Conservation (phyloP, 2,113 vertebrate species). For the Mustela lutreola region DNA sequence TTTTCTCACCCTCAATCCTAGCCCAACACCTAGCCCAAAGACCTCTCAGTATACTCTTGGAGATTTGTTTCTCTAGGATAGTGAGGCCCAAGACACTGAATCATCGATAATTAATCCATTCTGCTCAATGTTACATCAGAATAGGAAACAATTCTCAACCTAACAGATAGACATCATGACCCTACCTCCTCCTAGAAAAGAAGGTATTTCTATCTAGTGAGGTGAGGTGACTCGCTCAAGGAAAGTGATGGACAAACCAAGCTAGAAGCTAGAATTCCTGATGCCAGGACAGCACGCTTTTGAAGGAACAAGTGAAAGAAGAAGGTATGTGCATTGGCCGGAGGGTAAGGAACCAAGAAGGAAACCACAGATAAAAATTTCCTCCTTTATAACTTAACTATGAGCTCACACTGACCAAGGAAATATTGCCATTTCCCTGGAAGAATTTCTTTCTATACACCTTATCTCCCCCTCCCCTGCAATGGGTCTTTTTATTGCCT, state of each 20-base stretch:
- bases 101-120: background rate
- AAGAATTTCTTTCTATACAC: background rate
- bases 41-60: background rate
- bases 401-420: background rate
- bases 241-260: background rate
- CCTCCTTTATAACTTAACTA: background rate
- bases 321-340: background rate
- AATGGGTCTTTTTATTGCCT: background rate
- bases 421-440: background rate
- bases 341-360: background rate
- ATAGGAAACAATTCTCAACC: background rate
- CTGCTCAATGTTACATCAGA: background rate
- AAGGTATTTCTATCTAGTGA: background rate
- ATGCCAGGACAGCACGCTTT: background rate
- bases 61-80: background rate
- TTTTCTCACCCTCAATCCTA: background rate
- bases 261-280: background rate
- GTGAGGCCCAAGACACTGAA: background rate
- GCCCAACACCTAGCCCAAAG: background rate
- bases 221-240: background rate
- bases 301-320: background rate
- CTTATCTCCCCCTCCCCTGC: background rate
- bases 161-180: background rate
- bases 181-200: background rate
- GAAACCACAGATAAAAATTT: slow-evolving; percentile 1